Evolutionary conservation across 2,113 vertebrate species (phyloP).

Genomic region (Psilopogon haemacephalus): DNA sequence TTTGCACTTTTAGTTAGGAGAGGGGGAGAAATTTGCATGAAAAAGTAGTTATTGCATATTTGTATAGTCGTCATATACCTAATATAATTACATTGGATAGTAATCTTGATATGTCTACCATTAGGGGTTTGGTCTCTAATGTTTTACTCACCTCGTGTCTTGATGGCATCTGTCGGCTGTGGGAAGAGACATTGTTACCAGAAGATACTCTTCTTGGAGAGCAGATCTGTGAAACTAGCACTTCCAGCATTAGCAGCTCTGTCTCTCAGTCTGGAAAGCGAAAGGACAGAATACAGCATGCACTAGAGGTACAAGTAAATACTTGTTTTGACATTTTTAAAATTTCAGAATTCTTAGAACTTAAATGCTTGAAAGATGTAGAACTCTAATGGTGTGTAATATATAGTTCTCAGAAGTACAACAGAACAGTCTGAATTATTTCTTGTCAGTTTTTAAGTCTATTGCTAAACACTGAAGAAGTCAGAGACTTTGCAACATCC

Average conservation of each 20-base stretch:
- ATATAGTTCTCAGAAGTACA: background rate
- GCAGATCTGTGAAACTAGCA: slow-evolving; percentile 93
- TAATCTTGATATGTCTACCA: slow-evolving; percentile 26
- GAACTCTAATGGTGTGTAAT: background rate
- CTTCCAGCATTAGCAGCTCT: slow-evolving; percentile 80
- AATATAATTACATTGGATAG: background rate
- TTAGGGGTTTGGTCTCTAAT: slow-evolving; percentile 94
- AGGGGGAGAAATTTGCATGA: background rate
- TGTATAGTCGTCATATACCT: background rate
- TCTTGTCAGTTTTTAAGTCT: background rate
- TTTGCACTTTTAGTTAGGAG: background rate
- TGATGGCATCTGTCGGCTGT: slow-evolving; percentile 94
- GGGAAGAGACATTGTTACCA: slow-evolving; percentile 93
- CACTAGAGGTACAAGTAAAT: slow-evolving; percentile 85
- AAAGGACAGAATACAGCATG: slow-evolving; percentile 95
- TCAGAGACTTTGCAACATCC: background rate
- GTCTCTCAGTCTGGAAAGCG: slow-evolving; percentile 83
- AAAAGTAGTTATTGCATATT: background rate
- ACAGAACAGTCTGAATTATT: background rate
- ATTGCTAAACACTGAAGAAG: background rate
- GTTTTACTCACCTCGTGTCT: slow-evolving; percentile 94
- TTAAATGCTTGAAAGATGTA: background rate
- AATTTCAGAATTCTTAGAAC: background rate
- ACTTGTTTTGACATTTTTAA: background rate
- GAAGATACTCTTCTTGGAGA: slow-evolving; percentile 94